phyloP scores from a whole-genome alignment of 2,797 vertebrate genomes.

The Hypotaenidia philippensis region DNA sequence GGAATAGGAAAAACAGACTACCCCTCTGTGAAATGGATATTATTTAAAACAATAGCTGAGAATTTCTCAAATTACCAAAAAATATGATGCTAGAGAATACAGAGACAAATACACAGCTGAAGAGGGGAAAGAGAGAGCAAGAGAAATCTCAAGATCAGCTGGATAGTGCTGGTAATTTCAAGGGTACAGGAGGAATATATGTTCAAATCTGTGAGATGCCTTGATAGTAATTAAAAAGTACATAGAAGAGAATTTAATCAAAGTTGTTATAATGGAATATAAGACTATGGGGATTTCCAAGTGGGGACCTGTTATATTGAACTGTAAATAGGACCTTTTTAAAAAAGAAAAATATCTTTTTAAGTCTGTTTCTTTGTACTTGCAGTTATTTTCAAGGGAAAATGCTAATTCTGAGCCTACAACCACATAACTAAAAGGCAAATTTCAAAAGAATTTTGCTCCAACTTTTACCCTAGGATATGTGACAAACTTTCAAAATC shows the following conservation, averaged over 20 bases:
- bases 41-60: constrained; percentile 57
- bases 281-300: not conserved
- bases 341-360: not conserved
- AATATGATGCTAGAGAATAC: not conserved
- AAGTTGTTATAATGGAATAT: not conserved
- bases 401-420: not conserved
- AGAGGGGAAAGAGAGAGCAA: not conserved
- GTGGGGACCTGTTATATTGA: not conserved
- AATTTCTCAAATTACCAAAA: constrained; percentile 23
- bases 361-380: not conserved
- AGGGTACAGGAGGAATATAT: not conserved
- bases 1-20: constrained; percentile 46
- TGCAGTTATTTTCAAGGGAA: not conserved
- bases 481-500: not conserved
- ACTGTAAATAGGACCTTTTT: not conserved
- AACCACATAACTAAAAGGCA: not conserved
- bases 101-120: not conserved
- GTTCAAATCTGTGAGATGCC: not conserved
- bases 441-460: not conserved
- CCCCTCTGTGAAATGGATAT: not conserved
- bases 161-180: not conserved
- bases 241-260: not conserved
- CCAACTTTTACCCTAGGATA: not conserved
- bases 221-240: not conserved
- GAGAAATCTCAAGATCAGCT: not conserved